A percentile compares a stretch with the other conserved stretches of the same genome.
Evolutionary conservation across 2,113 vertebrate species (phyloP).

Genomic region (Mormoops blainvillei): DNA sequence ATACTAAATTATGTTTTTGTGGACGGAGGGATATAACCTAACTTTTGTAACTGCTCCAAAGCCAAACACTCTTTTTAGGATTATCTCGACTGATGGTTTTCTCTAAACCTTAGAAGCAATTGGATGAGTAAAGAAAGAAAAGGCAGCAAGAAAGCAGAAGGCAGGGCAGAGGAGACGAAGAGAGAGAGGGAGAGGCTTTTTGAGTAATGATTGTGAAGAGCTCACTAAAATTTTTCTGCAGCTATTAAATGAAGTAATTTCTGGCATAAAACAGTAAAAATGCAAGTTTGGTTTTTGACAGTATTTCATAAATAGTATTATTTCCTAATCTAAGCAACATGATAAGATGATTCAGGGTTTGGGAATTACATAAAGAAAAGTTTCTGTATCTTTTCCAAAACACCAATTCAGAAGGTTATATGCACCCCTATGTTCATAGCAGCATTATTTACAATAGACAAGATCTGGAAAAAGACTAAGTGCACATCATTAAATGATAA

Average conservation of each 20-base stretch:
- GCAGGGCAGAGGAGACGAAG: neutral
- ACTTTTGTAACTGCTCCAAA: neutral
- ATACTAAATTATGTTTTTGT: conserved; percentile 1
- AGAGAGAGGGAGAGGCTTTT: neutral
- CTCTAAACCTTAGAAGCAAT: neutral
- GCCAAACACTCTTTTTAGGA: neutral
- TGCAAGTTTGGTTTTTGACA: neutral
- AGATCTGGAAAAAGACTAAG: too few relatives aligned
- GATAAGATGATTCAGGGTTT: neutral
- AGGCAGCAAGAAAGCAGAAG: neutral
- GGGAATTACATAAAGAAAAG: neutral
- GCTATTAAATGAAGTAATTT: neutral
- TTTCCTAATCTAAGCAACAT: neutral
- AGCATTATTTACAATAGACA: too few relatives aligned
- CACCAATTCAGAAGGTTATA: too few relatives aligned
- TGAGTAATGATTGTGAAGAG: neutral
- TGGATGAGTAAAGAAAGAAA: neutral
- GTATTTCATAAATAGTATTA: neutral
- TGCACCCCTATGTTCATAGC: too few relatives aligned
- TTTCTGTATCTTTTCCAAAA: neutral
- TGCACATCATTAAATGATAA: too few relatives aligned
- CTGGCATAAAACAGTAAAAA: neutral
- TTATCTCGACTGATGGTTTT: neutral
- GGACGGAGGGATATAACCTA: neutral
- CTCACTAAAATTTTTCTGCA: neutral